Conservation (phyloP, 2,113 vertebrate species). For the Saguinus imperator region DNA sequence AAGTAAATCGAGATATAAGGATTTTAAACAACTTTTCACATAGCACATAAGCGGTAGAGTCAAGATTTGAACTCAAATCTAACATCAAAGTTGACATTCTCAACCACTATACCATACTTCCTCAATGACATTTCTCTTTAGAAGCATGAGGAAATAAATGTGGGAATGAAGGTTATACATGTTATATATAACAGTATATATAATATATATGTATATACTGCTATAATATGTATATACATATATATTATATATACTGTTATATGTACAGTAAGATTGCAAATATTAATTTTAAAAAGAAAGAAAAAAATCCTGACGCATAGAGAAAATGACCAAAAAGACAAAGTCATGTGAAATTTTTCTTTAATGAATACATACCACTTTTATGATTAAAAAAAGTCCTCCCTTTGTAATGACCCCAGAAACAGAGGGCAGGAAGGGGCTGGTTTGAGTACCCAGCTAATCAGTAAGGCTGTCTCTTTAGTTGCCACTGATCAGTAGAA, state of each 20-base stretch:
- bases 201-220: too few species aligned
- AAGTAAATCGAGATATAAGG: neutral
- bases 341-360: neutral
- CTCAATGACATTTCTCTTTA: neutral
- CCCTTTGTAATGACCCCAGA: neutral
- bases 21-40: neutral
- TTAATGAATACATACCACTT: neutral
- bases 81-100: slow-evolving; percentile 2
- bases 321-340: neutral
- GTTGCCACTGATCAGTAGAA: neutral
- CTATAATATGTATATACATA: too few species aligned
- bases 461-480: neutral
- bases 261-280: neutral
- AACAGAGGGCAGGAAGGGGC: neutral
- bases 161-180: neutral
- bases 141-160: neutral
- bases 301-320: neutral
- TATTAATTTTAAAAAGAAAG: neutral
- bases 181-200: too few species aligned
- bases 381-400: neutral
- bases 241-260: neutral
- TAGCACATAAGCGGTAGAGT: neutral
- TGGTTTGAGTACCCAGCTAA: neutral
- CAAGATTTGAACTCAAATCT: neutral
- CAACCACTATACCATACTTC: neutral